Evolutionary conservation across 1,140 invertebrate genomes (phyloP).

Genomic region (Aethina tumida): DNA sequence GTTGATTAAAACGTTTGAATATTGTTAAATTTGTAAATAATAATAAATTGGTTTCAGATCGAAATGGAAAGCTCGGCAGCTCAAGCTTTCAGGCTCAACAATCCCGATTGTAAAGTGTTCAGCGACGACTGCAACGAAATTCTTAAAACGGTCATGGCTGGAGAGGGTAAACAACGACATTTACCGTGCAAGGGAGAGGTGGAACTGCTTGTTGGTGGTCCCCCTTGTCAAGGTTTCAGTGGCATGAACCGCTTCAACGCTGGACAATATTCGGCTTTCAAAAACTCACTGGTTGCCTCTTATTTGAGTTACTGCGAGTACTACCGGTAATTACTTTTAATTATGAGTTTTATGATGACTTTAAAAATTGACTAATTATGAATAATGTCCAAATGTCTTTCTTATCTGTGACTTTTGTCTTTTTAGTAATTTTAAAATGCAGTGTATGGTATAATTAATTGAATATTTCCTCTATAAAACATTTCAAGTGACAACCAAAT

Average conservation of each 20-base stretch:
- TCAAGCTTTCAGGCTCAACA: conserved; percentile 68
- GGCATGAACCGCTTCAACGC: conserved; percentile 84
- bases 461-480: too few species aligned
- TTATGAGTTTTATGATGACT: too few species aligned
- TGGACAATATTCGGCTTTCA: conserved; percentile 73
- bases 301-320: conserved; percentile 82
- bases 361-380: too few species aligned
- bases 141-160: conserved; percentile 52
- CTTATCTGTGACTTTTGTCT: too few species aligned
- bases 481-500: too few species aligned
- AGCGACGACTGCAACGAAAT: conserved; percentile 71
- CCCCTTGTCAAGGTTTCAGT: conserved; percentile 86
- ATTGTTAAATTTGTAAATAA: conserved; percentile 2
- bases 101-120: conserved; percentile 62
- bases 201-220: conserved; percentile 75
- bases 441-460: too few species aligned
- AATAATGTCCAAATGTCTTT: too few species aligned
- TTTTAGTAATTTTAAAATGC: too few species aligned
- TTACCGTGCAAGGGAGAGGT: conserved; percentile 73
- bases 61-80: conserved; percentile 71
- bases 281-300: conserved; percentile 75
- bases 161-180: conserved; percentile 42
- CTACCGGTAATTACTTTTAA: conserved; percentile 43
- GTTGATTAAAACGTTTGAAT: not conserved
- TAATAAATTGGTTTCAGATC: conserved; percentile 35